Percentiles rank a stretch among this genome's conserved stretches.
These are phyloP conservation scores for Labrus mixtus DNA, from an alignment of 2,113 vertebrate species.

Conservation along the genomic window DNA sequence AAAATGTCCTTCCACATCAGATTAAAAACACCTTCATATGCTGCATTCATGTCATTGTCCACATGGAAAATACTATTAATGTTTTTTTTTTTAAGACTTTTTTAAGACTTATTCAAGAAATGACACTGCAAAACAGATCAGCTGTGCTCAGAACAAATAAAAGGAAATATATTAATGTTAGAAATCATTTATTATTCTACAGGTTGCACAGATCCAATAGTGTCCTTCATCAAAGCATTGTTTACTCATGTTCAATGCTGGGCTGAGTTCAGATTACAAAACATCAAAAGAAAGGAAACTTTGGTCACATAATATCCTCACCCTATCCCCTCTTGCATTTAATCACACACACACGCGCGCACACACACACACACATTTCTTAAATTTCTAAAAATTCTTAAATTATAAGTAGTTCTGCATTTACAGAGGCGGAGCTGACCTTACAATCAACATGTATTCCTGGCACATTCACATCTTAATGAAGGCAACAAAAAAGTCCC, in stretches of 20 bases:
- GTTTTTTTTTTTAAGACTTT: too few relatives aligned
- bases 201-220: slow-evolving; percentile 6
- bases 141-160: background rate
- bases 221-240: background rate
- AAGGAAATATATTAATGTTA: background rate
- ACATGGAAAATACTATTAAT: too few relatives aligned
- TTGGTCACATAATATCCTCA: background rate
- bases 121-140: background rate
- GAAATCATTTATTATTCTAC: background rate
- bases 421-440: background rate
- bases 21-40: too few relatives aligned
- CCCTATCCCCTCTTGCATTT: background rate
- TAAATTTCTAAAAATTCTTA: too few relatives aligned
- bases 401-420: too few relatives aligned
- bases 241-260: background rate
- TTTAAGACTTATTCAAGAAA: background rate
- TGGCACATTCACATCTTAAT: background rate
- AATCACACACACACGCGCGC: background rate
- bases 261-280: background rate
- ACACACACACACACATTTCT: too few relatives aligned
- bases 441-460: background rate
- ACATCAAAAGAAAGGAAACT: background rate
- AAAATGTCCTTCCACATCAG: too few relatives aligned
- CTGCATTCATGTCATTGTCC: too few relatives aligned
- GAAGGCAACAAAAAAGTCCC: background rate